Percentiles rank a stretch among this genome's conserved stretches.
Conservation (phyloP, 2,113 vertebrate species). For the Amia ocellicauda region DNA sequence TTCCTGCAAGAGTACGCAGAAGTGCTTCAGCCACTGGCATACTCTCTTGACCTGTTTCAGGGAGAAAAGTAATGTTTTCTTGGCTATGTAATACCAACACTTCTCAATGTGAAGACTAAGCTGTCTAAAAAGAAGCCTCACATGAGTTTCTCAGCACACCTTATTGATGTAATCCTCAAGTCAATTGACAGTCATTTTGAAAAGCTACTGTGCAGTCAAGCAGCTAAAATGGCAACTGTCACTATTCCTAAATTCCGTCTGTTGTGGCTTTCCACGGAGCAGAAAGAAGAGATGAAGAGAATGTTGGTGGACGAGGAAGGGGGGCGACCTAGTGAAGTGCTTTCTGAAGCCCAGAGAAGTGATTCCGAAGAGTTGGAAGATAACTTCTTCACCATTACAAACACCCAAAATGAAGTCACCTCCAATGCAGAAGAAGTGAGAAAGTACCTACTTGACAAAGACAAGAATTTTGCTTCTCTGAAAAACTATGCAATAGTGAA, state of each 20-base stretch:
- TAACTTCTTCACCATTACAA: too few species aligned
- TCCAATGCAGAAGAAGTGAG: slow-evolving; percentile 49
- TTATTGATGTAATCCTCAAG: too few species aligned
- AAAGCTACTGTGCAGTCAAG: slow-evolving; percentile 54
- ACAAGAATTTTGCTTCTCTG: slow-evolving; percentile 60
- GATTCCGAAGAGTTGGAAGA: too few species aligned
- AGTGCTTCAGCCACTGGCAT: too few species aligned
- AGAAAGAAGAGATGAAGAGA: slow-evolving; percentile 56
- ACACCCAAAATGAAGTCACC: slow-evolving; percentile 34
- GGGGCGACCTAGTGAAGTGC: slow-evolving; percentile 10
- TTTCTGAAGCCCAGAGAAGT: too few species aligned
- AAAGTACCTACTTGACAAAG: slow-evolving; percentile 55
- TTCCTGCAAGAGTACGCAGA: too few species aligned
- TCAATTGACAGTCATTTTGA: slow-evolving; percentile 56
- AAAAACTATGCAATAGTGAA: slow-evolving; percentile 61
- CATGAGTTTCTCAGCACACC: too few species aligned
- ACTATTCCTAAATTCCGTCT: slow-evolving; percentile 63
- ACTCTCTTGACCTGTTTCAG: too few species aligned
- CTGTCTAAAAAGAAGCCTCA: too few species aligned
- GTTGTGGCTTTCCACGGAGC: slow-evolving; percentile 59
- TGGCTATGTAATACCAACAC: too few species aligned
- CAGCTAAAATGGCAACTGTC: slow-evolving; percentile 54
- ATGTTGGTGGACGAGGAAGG: slow-evolving; percentile 48
- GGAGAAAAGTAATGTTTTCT: too few species aligned
- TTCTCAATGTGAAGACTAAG: too few species aligned